Evolutionary conservation across 2,888 invertebrate species (phyloP), one percentile per base, ranked within the genome.

Genomic region (Sisyra nigra): DNA sequence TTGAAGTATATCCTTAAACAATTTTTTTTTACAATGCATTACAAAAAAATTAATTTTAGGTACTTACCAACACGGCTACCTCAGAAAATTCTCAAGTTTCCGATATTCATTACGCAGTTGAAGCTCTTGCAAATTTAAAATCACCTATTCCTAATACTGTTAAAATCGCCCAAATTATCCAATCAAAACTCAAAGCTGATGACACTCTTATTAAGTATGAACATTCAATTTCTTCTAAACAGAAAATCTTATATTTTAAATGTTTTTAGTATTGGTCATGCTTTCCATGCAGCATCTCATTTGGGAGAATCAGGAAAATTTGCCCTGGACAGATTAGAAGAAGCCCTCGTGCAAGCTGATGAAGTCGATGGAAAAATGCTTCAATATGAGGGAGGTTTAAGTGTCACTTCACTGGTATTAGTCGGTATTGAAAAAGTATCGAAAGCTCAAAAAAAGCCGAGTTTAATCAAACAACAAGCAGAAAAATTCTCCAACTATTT

Each of bases 281-380:
- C 83, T 29, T 84, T 94, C 52, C 79, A 80, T 45, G 71, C 86
- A 41, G 87, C 88, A n/a, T 68, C 84, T 36, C 72, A 80, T 49
- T 66, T 92, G 50, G 74, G 75, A 2, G 71, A 70, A 49, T 76
- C 77, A 45, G 79, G 80, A 11, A 69, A 67, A 38, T 76, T 76
- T 55, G 69, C 72, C 35, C 72, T 75, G 35, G 77, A 84, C 46
- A 77, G 86, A 42, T 80, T 93, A 17, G 92, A 93, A 62, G 91
- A 93, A 58, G 82, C 87, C n/a, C 69, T 96, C 46, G 80, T 87
- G 3, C 92, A 94, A 56, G 94, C 94, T 2, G 96, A 97, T 64
- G 94, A 96, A 70, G 82, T 89, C 3, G 88, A 94, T 63, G 81
- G 85, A 9, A 77, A 76, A 54, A 78, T 83, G 53, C 66, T 91